Evolutionary conservation across 1,140 invertebrate genomes (phyloP), one percentile per base, ranked within the genome.

Genomic region (Eriocheir sinensis): DNA sequence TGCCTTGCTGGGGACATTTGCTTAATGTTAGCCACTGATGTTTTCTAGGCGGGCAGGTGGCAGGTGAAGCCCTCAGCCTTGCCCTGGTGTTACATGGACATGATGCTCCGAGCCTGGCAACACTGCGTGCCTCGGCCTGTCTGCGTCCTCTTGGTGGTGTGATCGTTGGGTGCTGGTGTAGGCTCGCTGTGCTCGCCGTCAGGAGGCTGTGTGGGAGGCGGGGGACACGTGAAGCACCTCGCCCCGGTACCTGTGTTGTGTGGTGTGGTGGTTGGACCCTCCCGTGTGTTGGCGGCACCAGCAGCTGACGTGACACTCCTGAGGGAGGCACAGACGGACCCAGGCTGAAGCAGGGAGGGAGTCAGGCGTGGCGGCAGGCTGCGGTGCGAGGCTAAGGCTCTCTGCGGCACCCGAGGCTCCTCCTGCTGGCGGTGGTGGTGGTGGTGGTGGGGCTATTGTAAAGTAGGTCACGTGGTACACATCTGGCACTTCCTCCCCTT

Each of bases 381-480:
- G 60, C 60, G n/a, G 60, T 72, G 60, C 27, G n/a, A 72, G 60
- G 12, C 60, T 72, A n/a, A 72, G 60, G 60, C 60, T 72, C 60
- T 72, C 60, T 72, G 60, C 27, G 60, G 60, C 27, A 21, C 60
- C n/a, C 12, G n/a, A 21, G 60, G 60, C 60, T 72, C 60, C 60
- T 8, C 21, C n/a, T 21, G 60, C 21, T n/a, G 60, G 60, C 60
- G 60, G 60, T n/a, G 60, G 27, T 72, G 21, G 60, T 72, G 21
- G 21, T 72, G 60, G 60, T 72, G 60, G 21, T 72, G 60, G 60
- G 60, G 60, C 21, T n/a, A n/a, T 72, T n/a, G 60, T 72, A 72
- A 72, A 72, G 60, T 72, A 72, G 60, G 60, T 72, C 60, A 72
- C 60, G 60, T 72, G 60, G 60, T 72, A 72, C 60, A 72, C 60